Base-by-base conservation (phyloP, 2,888 invertebrate species). In the Orchesellides sinensis region DNA sequence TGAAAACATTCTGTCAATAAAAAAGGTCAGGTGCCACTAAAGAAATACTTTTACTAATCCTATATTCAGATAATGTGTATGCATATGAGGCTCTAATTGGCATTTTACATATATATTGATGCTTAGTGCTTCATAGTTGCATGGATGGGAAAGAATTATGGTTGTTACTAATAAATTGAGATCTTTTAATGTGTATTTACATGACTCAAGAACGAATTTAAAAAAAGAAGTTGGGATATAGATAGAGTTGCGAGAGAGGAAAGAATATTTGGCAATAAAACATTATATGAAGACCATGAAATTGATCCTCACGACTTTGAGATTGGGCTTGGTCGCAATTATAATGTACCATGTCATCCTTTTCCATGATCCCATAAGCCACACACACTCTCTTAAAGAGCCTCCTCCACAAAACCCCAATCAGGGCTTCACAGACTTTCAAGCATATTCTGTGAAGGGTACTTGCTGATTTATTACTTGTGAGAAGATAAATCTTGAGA, bases 271-370 rank as follows among this genome's bases (percentile, higher is more conserved):
- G 81, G 84, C 84, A 81, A 84, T 81, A 84, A 81, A 81, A 84
- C 66, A 84, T 49, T 78, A 78, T 80, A 75, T 81, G 85, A 85
- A 77, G 69, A 73, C 83, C 85, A 83, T 85, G 85, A 85, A 85
- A 85, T 83, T 83, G 83, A 85, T 85, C 83, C 83, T 83, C 85
- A 83, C 83, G 83, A 83, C 68, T 77, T 73, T 73, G 66, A 73
- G 70, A 80, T 68, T 66, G 80, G 80, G 73, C 56, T 80, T 80
- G 80, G 72, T 80, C 73, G 72, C 80, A 73, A 73, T 73, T 73
- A 80, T 80, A 72, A 73, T 80, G 65, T 70, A 80, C 70, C 70
- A 69, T 79, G 79, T 79, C 79, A 79, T 79, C 80, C 80, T 72
- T 73, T 47, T 80, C 72, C 80, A 80, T 72, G 73, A 73, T 73